phyloP scores from a whole-genome alignment of 1,140 invertebrate species.

The Aphidius gifuensis region DNA sequence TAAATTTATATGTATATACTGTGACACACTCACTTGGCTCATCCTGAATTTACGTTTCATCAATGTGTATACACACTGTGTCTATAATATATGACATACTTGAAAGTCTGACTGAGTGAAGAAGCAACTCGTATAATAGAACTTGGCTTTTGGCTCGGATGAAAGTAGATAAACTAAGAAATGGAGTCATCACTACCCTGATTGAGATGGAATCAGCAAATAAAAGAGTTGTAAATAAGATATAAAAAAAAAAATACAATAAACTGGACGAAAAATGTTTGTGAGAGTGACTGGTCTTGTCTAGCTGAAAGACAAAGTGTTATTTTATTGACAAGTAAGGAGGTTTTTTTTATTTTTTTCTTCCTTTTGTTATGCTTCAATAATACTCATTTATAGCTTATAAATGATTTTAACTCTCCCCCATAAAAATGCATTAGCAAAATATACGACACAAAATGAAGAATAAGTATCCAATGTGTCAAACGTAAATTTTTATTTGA shows the following conservation, averaged over 20 bases:
- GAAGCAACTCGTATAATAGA: too few species aligned
- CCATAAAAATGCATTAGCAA: conserved; percentile 51
- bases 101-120: too few species aligned
- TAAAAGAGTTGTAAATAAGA: conserved; percentile 58
- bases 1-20: too few species aligned
- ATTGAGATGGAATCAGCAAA: conserved; percentile 56
- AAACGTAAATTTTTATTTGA: not conserved
- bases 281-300: conserved; percentile 49
- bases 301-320: conserved; percentile 43
- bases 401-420: conserved; percentile 53
- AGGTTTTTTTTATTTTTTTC: conserved; percentile 23
- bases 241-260: conserved; percentile 43
- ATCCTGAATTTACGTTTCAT: too few species aligned
- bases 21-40: too few species aligned
- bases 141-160: too few species aligned
- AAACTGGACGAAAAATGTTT: conserved; percentile 24
- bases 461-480: conserved; percentile 2
- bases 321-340: conserved; percentile 52
- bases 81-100: too few species aligned
- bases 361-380: conserved; percentile 33
- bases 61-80: too few species aligned
- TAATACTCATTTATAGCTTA: conserved; percentile 57
- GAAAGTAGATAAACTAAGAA: too few species aligned
- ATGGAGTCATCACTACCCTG: conserved; percentile 26
- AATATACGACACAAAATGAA: not conserved